These are phyloP conservation scores for Hippotragus niger DNA, from an alignment of 2,113 vertebrate species.

Conservation along the genomic window DNA sequence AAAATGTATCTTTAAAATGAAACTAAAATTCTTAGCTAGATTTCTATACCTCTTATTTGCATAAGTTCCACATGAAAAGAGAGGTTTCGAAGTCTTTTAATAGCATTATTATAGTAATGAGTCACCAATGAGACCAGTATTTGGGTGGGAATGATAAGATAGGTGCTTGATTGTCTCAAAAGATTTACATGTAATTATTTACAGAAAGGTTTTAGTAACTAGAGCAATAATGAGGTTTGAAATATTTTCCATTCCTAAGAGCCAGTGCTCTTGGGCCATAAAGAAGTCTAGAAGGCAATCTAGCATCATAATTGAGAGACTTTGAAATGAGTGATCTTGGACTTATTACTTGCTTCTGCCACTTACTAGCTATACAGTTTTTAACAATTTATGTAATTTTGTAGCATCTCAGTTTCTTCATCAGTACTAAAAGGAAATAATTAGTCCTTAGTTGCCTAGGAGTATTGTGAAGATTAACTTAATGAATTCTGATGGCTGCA, in stretches of 20 bases:
- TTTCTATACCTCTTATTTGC: not conserved
- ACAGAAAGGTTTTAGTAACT: not conserved
- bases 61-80: not conserved
- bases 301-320: not conserved
- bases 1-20: slow-evolving; percentile 8
- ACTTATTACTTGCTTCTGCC: not conserved
- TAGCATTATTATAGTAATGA: not conserved
- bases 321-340: not conserved
- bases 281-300: not conserved
- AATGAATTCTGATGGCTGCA: not conserved
- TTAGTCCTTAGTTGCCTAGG: not conserved
- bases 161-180: not conserved
- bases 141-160: not conserved
- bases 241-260: not conserved
- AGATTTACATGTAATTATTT: not conserved
- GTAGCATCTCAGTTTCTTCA: not conserved
- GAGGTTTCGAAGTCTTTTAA: not conserved
- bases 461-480: not conserved
- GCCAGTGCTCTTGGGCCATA: not conserved
- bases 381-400: not conserved
- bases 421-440: not conserved
- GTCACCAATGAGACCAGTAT: not conserved
- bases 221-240: not conserved
- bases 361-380: not conserved
- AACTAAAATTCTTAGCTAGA: not conserved